A percentile compares a stretch with the other conserved stretches of the same genome.
Conservation (phyloP, 2,888 invertebrate genomes). For the Drosophila imparisetae region DNA sequence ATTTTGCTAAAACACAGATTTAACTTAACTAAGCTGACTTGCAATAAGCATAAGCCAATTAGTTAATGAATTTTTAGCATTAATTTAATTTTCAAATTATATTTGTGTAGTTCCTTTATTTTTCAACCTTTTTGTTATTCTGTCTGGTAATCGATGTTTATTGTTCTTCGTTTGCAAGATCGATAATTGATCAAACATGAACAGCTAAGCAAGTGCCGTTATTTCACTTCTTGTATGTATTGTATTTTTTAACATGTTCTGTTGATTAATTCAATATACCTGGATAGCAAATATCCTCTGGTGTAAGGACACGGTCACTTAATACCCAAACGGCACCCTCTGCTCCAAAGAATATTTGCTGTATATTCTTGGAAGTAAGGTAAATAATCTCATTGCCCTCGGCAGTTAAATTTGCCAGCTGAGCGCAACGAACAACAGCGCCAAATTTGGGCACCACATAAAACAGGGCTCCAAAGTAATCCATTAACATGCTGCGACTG, state of each 20-base stretch:
- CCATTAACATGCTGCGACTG: conserved; percentile 73
- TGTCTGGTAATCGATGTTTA: background rate
- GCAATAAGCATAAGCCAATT: background rate
- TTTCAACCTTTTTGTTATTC: background rate
- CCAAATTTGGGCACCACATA: conserved; percentile 83
- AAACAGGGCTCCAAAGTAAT: conserved; percentile 73
- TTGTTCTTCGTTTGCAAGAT: background rate
- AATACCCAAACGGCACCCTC: conserved; percentile 81
- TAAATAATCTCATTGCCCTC: conserved; percentile 83
- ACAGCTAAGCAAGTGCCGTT: background rate
- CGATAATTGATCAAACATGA: background rate
- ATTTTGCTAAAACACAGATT: background rate
- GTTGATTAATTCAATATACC: conserved; percentile 29
- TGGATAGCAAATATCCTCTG: conserved; percentile 80
- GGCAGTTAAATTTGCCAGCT: conserved; percentile 72
- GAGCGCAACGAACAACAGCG: conserved; percentile 77
- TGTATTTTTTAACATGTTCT: background rate
- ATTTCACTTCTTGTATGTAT: conserved; percentile 1
- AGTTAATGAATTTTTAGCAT: background rate
- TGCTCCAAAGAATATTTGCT: conserved; percentile 81
- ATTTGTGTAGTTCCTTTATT: background rate
- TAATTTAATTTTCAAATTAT: background rate
- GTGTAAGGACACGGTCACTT: conserved; percentile 77
- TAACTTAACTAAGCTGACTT: background rate
- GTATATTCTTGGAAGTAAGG: conserved; percentile 81